Evolutionary conservation across 2,797 vertebrate genomes (phyloP).

Genomic region (Lepilemur septentrionalis): DNA sequence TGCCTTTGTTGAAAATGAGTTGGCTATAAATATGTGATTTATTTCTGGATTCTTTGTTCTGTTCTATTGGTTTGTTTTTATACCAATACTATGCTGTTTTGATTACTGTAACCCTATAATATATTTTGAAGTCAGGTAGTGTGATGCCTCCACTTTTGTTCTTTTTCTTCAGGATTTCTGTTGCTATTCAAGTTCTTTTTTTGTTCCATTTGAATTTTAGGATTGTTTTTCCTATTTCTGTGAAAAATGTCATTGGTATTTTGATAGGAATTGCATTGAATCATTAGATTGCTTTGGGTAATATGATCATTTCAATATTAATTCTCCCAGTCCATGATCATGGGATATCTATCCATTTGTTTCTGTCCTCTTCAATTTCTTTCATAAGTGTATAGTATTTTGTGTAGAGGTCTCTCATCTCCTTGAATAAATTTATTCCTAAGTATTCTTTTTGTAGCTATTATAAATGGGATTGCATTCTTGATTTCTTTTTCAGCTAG

Average conservation of each 20-base stretch:
- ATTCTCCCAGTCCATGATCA: not conserved
- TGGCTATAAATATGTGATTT: not conserved
- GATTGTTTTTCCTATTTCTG: not conserved
- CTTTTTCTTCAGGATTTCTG: not conserved
- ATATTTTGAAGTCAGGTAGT: not conserved
- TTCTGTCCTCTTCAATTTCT: too few relatives aligned
- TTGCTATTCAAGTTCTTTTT: not conserved
- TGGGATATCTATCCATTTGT: too few relatives aligned
- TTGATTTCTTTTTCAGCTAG: not conserved
- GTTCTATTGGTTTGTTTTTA: too few relatives aligned
- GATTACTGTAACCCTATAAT: not conserved
- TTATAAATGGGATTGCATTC: not conserved
- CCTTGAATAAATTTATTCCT: not conserved
- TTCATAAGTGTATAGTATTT: not conserved
- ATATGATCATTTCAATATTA: not conserved
- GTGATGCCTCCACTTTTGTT: not conserved
- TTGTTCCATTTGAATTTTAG: not conserved
- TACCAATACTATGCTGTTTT: too few relatives aligned
- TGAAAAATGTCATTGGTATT: not conserved
- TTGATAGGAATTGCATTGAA: not conserved
- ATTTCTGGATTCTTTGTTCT: too few relatives aligned
- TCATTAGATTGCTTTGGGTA: not conserved
- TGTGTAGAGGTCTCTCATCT: not conserved
- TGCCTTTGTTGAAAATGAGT: not conserved
- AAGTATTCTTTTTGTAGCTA: not conserved